Evolutionary conservation across 2,113 vertebrate genomes (phyloP).

Genomic region (Gobius niger): DNA sequence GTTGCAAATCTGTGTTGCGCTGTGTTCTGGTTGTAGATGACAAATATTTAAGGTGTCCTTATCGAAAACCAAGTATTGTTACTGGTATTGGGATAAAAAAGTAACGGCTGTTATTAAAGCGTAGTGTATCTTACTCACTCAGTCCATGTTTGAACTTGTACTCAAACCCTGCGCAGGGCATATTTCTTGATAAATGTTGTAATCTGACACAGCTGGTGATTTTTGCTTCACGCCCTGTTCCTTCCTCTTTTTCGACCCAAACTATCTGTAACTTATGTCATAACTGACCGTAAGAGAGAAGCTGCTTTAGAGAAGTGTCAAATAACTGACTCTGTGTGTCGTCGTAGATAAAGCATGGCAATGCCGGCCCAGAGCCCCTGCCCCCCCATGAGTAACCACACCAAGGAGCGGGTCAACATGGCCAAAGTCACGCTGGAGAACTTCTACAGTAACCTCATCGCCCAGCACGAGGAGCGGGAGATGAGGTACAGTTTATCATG

Average conservation of each 20-base stretch:
- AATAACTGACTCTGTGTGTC: not conserved
- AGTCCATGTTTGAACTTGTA: too few species aligned
- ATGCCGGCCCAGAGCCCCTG: constrained; percentile 94
- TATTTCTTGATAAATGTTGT: too few species aligned
- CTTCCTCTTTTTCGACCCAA: not conserved
- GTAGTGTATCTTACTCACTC: too few species aligned
- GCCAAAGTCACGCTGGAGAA: constrained; percentile 98
- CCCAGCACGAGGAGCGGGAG: constrained; percentile 95
- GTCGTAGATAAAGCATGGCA: constrained; percentile 84
- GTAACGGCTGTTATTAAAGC: too few species aligned
- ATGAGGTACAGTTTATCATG: constrained; percentile 82
- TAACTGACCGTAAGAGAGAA: not conserved
- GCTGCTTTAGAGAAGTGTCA: not conserved
- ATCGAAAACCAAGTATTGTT: too few species aligned
- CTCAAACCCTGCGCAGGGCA: too few species aligned
- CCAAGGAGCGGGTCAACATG: constrained; percentile 97
- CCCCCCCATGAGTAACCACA: constrained; percentile 97
- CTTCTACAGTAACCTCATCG: constrained; percentile 97
- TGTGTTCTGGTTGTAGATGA: too few species aligned
- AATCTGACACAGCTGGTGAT: not conserved
- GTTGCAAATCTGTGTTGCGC: too few species aligned
- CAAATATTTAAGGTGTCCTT: too few species aligned
- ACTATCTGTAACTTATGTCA: not conserved
- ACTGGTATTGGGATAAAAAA: too few species aligned
- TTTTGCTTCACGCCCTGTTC: not conserved